These are phyloP conservation scores for Tricholaema leucomelas DNA, from an alignment of 2,113 vertebrate species.

Conservation along the genomic window DNA sequence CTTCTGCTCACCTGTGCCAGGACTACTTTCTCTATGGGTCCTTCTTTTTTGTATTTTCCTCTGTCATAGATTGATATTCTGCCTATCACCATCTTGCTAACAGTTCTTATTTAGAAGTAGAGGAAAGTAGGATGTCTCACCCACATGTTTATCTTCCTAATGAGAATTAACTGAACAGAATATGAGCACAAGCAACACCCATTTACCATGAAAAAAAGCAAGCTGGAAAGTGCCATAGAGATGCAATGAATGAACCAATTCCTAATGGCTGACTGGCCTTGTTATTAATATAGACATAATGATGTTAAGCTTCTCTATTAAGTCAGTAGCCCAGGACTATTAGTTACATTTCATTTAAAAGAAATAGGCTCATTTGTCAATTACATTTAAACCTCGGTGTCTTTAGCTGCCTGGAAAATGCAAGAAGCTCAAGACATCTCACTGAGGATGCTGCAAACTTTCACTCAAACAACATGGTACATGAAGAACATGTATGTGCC, in stretches of 20 bases:
- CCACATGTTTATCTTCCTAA: not conserved
- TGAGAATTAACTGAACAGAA: slow-evolving; percentile 55
- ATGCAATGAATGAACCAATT: slow-evolving; percentile 28
- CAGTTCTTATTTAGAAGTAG: not conserved
- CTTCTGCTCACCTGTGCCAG: not conserved
- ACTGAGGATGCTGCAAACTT: not conserved
- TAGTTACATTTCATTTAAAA: slow-evolving; percentile 57
- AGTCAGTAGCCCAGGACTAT: slow-evolving; percentile 50
- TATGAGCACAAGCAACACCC: slow-evolving; percentile 37
- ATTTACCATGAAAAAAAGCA: slow-evolving; percentile 48
- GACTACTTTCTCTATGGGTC: not conserved
- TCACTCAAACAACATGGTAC: not conserved
- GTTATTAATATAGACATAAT: slow-evolving; percentile 63
- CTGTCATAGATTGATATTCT: not conserved
- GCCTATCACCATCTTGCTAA: not conserved
- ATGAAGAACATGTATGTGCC: not conserved
- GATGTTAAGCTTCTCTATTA: slow-evolving; percentile 63
- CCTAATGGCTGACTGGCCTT: slow-evolving; percentile 25
- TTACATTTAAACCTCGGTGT: slow-evolving; percentile 30
- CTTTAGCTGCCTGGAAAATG: slow-evolving; percentile 45
- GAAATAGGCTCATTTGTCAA: slow-evolving; percentile 59
- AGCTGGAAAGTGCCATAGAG: slow-evolving; percentile 51
- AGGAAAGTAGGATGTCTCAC: slow-evolving; percentile 11
- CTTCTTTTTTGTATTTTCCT: not conserved
- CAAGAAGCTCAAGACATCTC: not conserved